phyloP scores from a whole-genome alignment of 92 coral and sea anemone species.

The Phenganax stokvisi region DNA sequence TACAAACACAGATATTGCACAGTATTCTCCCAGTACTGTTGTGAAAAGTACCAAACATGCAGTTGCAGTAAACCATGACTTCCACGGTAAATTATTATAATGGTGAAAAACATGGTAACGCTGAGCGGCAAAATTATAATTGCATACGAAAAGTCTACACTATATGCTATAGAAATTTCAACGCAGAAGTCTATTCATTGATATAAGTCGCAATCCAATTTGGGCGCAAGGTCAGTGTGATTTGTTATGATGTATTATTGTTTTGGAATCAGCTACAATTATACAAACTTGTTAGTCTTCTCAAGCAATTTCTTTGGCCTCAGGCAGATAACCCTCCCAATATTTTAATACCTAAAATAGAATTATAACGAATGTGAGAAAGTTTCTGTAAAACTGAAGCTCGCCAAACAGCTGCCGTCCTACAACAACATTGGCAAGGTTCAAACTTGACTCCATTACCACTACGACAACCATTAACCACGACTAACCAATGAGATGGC shows the following conservation, averaged over 20 bases:
- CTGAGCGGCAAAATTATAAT: slow-evolving; percentile 5
- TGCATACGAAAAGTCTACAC: slow-evolving; percentile 12
- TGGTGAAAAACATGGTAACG: no score
- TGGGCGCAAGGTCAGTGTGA: background rate
- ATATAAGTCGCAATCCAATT: background rate
- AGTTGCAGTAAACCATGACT: no score
- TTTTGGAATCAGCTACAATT: background rate
- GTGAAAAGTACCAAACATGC: no score
- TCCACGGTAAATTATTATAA: no score
- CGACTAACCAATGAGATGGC: no score
- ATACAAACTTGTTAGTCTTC: slow-evolving; percentile 12
- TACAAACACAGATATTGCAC: no score
- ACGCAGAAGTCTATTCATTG: background rate
- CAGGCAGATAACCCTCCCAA: slow-evolving; percentile 99
- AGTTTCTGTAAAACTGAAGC: background rate
- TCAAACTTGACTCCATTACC: background rate
- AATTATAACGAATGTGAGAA: background rate
- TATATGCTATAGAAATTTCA: background rate
- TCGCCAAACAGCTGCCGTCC: background rate
- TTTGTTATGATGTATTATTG: background rate
- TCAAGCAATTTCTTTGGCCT: slow-evolving; percentile 96
- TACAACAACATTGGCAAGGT: no score
- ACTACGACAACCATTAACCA: no score
- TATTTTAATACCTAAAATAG: slow-evolving; percentile 72
- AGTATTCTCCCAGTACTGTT: no score